These are phyloP conservation scores for Falco columbarius DNA, from an alignment of 2,797 vertebrate genomes.

Conservation along the genomic window DNA sequence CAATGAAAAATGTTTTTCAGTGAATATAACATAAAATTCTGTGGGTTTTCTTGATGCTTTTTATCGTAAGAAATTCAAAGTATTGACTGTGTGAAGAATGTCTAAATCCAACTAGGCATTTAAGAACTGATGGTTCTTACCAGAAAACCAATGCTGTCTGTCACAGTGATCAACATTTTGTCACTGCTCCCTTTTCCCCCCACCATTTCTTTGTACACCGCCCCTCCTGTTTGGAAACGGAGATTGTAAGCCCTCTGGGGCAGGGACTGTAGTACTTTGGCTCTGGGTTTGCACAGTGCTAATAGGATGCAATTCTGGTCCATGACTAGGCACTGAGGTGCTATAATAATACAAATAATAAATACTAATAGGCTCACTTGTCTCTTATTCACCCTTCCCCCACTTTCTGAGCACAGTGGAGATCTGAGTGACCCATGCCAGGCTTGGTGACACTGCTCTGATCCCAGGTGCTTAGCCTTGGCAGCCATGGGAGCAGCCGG, in stretches of 20 bases:
- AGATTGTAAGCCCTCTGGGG: slow-evolving; percentile 56
- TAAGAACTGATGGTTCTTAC: neutral
- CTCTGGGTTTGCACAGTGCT: slow-evolving; percentile 39
- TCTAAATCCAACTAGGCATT: neutral
- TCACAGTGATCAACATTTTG: neutral
- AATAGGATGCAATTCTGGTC: slow-evolving; percentile 12
- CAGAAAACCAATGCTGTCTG: rapidly evolving
- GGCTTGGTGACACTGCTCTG: neutral
- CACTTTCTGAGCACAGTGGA: neutral
- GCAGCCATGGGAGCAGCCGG: neutral
- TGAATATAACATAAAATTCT: neutral
- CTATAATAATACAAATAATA: slow-evolving; percentile 55
- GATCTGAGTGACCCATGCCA: neutral
- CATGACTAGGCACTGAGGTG: slow-evolving; percentile 36
- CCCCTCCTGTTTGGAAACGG: neutral
- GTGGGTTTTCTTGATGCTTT: neutral
- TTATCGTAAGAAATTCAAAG: neutral
- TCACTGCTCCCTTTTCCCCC: neutral
- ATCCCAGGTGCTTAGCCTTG: neutral
- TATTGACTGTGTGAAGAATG: neutral
- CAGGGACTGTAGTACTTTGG: neutral
- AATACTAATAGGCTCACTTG: slow-evolving; percentile 36
- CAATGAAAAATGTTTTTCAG: slow-evolving; percentile 35
- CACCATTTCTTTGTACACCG: neutral
- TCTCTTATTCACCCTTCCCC: neutral